These are phyloP conservation scores for Epicampocera succincta DNA, from an alignment of 2,888 invertebrate genomes.

Conservation along the genomic window DNA sequence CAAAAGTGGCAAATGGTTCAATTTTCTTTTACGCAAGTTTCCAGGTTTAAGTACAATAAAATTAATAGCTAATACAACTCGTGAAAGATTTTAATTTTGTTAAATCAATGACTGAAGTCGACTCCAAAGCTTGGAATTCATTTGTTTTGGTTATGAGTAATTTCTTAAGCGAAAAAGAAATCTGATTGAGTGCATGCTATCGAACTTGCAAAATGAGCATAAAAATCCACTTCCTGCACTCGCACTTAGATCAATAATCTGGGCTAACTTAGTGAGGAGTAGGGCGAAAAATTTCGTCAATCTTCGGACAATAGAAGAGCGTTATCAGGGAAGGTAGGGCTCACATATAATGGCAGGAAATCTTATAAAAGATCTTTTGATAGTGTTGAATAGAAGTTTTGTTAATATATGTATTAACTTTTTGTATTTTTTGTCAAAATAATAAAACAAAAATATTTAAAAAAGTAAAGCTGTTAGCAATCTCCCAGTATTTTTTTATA, in stretches of 20 bases:
- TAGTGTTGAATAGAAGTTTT: not conserved
- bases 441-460: too few relatives aligned
- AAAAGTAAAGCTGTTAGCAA: slow-evolving; percentile 2
- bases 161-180: slow-evolving; percentile 2
- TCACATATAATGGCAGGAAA: too few relatives aligned
- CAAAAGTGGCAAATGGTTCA: too few relatives aligned
- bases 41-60: not conserved
- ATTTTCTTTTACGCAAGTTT: not conserved
- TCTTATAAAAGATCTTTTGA: slow-evolving; percentile 4
- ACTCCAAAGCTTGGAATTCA: not conserved
- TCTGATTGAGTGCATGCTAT: not conserved
- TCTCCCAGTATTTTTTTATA: too few relatives aligned
- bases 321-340: too few relatives aligned
- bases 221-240: slow-evolving; percentile 4
- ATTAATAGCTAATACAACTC: not conserved
- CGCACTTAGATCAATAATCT: not conserved
- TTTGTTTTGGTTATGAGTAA: slow-evolving; percentile 3
- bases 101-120: not conserved
- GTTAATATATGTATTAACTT: too few relatives aligned
- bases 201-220: not conserved
- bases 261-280: too few relatives aligned
- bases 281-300: too few relatives aligned
- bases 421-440: too few relatives aligned
- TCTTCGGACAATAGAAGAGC: too few relatives aligned
- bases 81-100: slow-evolving; percentile 6